Conservation (phyloP, 2,113 vertebrate species). For the Nycticryphes semicollaris region DNA sequence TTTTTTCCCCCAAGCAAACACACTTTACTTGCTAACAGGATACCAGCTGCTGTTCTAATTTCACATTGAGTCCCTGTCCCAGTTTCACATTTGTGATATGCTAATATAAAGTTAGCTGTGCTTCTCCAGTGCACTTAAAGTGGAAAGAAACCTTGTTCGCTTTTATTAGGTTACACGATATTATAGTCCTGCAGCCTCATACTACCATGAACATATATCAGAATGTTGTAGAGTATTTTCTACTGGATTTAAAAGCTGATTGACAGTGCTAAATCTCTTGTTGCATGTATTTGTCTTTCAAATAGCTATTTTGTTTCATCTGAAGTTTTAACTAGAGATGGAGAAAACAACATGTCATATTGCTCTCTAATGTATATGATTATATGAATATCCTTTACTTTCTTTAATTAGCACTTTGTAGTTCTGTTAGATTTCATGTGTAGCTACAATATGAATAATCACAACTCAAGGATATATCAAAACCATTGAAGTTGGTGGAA, state of each 20-base stretch:
- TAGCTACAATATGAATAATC: conserved; percentile 9
- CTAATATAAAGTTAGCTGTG: conserved; percentile 37
- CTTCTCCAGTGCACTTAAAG: background rate
- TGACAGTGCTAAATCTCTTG: background rate
- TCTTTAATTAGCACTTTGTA: conserved; percentile 4
- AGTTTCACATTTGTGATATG: conserved; percentile 64
- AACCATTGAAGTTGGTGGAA: background rate
- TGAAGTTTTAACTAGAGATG: background rate
- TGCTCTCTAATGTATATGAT: conserved; percentile 24
- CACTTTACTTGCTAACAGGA: conserved; percentile 60
- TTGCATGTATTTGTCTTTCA: background rate
- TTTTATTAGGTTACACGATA: background rate
- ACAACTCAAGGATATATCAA: background rate
- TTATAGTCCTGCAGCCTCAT: background rate
- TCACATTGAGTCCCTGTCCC: conserved; percentile 47
- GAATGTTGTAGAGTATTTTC: background rate
- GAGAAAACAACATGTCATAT: conserved; percentile 30
- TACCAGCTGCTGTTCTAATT: conserved; percentile 69
- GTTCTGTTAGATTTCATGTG: background rate
- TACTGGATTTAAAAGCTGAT: background rate
- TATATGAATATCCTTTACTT: conserved; percentile 1
- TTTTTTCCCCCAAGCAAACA: conserved; percentile 12
- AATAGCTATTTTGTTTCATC: conserved; percentile 1
- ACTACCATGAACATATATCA: background rate
- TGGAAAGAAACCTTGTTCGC: background rate